Evolutionary conservation across 2,113 vertebrate species (phyloP), one percentile per base, ranked within the genome.

Genomic region (Albula goreensis): DNA sequence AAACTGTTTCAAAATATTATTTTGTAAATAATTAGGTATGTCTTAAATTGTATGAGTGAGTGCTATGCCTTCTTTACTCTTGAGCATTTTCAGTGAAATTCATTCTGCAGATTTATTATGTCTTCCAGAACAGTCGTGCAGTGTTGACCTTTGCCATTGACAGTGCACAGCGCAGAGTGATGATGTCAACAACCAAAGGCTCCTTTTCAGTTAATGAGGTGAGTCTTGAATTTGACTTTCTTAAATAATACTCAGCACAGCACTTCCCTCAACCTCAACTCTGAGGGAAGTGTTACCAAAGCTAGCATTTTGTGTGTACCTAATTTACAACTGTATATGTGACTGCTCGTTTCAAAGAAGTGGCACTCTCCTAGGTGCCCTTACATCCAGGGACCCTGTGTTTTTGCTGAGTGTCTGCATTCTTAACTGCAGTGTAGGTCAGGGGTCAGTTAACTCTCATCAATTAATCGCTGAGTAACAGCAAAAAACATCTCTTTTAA

Each of bases 61-160:
- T 41, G 31, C 31, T 41, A 41, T 41, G 31, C 31, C 31, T 50
- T 49, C 50, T 84, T 49, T 13, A 12, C 4, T 15, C 17, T 41
- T n/a, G 17, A 19, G 13, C 31, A 70, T 70, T 4, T 22, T n/a
- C 52, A 22, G 51, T 82, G 13, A 17, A 17, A 50, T 70, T 17
- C 10, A 10, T 84, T 51, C 57, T 78, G 81, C 60, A 19, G 60
- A 66, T 66, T 41, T 22, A 0, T 52, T 22, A 0, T 52, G 1
- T 83, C 70, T 85, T 50, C 0, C 88, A 99, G 98, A 97, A 97
- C 83, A 96, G 96, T 8, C 93, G 96, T 1, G 97, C 98, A 0
- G 12, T 97, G 77, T 93, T 99, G 92, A 97, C 97, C 0, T 97
- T 99, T 2, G 97, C 97, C 0, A 94, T 99, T 0, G 96, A 97